Conservation (phyloP, 2,113 vertebrate species). For the Pimephales promelas region DNA sequence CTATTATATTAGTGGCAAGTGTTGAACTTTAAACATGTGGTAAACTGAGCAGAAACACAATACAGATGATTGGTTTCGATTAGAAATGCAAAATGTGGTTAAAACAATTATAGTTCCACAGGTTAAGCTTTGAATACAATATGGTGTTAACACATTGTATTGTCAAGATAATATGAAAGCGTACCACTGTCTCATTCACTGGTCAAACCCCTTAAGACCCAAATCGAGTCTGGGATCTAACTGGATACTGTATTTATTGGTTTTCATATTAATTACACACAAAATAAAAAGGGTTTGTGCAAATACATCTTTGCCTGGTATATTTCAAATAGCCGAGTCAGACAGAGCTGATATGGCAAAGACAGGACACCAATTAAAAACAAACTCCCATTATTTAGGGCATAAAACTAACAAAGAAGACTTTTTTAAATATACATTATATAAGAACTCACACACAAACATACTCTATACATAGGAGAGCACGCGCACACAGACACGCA, state of each 20-base stretch:
- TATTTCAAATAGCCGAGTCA: conserved; percentile 43
- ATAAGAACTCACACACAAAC: conserved; percentile 48
- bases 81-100: conserved; percentile 23
- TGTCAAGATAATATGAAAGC: conserved; percentile 19
- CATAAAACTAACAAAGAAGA: conserved; percentile 64
- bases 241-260: conserved; percentile 55
- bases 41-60: neutral
- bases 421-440: conserved; percentile 66
- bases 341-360: conserved; percentile 47
- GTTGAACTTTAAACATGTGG: neutral
- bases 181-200: conserved; percentile 31
- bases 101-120: neutral
- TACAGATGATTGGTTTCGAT: neutral
- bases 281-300: conserved; percentile 60
- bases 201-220: conserved; percentile 50
- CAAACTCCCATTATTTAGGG: conserved; percentile 49
- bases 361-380: conserved; percentile 41
- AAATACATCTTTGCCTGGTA: conserved; percentile 53
- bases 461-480: conserved; percentile 33
- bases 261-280: conserved; percentile 49
- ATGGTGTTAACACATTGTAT: conserved; percentile 26
- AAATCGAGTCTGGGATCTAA: conserved; percentile 46
- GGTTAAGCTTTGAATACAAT: conserved; percentile 8
- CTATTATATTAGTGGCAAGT: neutral
- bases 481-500: conserved; percentile 46